phyloP scores from a whole-genome alignment of 2,797 vertebrate genomes.

The Rallus crepitans region DNA sequence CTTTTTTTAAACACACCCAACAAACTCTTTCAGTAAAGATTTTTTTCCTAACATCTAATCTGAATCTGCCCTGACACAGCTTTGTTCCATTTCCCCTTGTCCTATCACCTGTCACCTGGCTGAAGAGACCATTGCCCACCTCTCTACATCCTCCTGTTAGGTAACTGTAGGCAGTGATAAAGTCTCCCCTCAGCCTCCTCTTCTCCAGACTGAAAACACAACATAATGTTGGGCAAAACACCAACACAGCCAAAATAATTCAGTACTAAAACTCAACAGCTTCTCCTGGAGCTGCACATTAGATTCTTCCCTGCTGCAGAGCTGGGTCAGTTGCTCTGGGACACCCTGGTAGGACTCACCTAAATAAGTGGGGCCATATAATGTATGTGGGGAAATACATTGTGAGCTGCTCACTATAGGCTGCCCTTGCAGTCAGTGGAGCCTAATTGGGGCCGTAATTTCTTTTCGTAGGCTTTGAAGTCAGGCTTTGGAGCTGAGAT shows the following conservation, averaged over 20 bases:
- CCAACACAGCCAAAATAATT: not conserved
- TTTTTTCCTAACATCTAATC: too few relatives aligned
- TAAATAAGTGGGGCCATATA: accelerated
- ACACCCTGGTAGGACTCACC: not conserved
- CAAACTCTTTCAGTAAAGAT: too few relatives aligned
- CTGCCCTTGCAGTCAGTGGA: not conserved
- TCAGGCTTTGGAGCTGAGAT: not conserved
- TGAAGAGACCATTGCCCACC: too few relatives aligned
- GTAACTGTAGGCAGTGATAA: too few relatives aligned
- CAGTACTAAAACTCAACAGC: not conserved
- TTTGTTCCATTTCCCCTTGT: too few relatives aligned
- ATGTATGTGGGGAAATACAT: accelerated
- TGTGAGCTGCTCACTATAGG: not conserved
- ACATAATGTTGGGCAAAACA: not conserved
- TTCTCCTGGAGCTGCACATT: not conserved
- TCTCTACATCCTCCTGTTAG: too few relatives aligned
- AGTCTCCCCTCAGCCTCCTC: too few relatives aligned
- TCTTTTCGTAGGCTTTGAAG: not conserved
- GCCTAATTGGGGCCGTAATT: not conserved
- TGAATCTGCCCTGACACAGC: too few relatives aligned
- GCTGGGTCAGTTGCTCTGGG: not conserved
- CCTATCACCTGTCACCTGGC: too few relatives aligned
- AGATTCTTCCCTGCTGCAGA: not conserved
- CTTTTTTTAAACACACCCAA: too few relatives aligned
- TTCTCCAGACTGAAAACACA: not conserved